Conservation (phyloP, 2,888 invertebrate species). For the Heliconius aoede region DNA sequence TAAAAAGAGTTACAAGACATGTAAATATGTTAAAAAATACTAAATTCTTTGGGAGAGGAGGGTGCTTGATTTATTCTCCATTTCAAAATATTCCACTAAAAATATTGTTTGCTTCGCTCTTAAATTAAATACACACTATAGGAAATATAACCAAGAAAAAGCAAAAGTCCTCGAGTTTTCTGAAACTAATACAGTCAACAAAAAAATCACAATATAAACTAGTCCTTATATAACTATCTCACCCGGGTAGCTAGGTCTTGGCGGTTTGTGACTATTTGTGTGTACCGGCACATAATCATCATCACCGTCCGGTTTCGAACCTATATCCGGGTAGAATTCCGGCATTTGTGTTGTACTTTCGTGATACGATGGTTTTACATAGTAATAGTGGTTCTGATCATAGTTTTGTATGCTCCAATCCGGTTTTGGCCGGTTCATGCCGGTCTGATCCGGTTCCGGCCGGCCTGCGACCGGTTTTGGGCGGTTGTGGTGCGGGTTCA, state of each 20-base stretch:
- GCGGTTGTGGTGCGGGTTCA: slow-evolving; percentile 65
- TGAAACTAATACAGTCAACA: slow-evolving; percentile 47
- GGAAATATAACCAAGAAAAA: neutral
- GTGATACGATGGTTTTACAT: slow-evolving; percentile 80
- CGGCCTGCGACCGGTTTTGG: slow-evolving; percentile 55
- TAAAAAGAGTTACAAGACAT: neutral
- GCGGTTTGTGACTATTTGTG: slow-evolving; percentile 65
- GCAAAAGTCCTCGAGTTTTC: slow-evolving; percentile 37
- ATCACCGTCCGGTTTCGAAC: slow-evolving; percentile 59
- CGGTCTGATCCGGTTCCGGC: slow-evolving; percentile 55
- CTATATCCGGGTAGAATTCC: slow-evolving; percentile 62
- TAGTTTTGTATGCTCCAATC: slow-evolving; percentile 61
- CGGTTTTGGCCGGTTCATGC: slow-evolving; percentile 59
- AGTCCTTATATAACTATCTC: slow-evolving; percentile 58
- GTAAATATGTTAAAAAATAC: neutral
- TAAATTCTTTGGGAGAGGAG: neutral
- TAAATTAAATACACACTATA: neutral
- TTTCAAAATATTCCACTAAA: neutral
- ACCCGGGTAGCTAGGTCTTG: slow-evolving; percentile 76
- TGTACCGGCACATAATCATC: slow-evolving; percentile 79
- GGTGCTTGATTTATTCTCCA: neutral
- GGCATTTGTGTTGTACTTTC: slow-evolving; percentile 70
- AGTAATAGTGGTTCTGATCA: slow-evolving; percentile 69
- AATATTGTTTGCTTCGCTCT: neutral
- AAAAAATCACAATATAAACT: neutral